Percentiles rank a stretch among this genome's conserved stretches.
Evolutionary conservation across 2,113 vertebrate species (phyloP).

Genomic region (Todiramphus saurophagus): DNA sequence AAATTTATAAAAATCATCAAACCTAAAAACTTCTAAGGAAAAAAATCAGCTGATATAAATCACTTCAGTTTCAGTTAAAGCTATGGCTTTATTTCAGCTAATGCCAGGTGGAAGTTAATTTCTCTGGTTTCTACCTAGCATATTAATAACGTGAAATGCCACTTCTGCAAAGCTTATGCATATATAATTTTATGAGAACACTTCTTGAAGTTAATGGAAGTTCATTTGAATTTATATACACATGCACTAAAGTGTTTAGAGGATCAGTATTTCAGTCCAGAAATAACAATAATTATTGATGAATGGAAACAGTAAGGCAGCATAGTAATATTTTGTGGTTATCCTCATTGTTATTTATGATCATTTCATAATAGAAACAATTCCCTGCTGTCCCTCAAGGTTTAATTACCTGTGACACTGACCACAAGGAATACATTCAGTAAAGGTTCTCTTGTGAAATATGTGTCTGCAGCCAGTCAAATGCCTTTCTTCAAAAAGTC

Average conservation of each 20-base stretch:
- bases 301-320: not conserved
- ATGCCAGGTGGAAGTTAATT: constrained; percentile 34
- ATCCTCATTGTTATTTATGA: not conserved
- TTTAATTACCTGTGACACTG: not conserved
- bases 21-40: not conserved
- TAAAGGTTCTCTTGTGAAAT: not conserved
- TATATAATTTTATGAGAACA: constrained; percentile 35
- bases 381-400: not conserved
- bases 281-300: not conserved
- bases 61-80: not conserved
- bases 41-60: not conserved
- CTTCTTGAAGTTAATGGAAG: not conserved
- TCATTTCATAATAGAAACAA: not conserved
- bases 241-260: not conserved
- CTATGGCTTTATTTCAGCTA: not conserved
- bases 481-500: not conserved
- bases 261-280: not conserved
- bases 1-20: not conserved
- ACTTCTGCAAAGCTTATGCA: constrained; percentile 30
- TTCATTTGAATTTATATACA: constrained; percentile 33
- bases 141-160: constrained; percentile 39
- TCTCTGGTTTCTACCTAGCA: not conserved
- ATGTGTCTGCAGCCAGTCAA: not conserved
- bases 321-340: not conserved
- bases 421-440: not conserved